Percentiles rank a stretch among this genome's conserved stretches.
These are phyloP conservation scores for Hecatera dysodea DNA, from an alignment of 2,888 invertebrate genomes.

Conservation along the genomic window DNA sequence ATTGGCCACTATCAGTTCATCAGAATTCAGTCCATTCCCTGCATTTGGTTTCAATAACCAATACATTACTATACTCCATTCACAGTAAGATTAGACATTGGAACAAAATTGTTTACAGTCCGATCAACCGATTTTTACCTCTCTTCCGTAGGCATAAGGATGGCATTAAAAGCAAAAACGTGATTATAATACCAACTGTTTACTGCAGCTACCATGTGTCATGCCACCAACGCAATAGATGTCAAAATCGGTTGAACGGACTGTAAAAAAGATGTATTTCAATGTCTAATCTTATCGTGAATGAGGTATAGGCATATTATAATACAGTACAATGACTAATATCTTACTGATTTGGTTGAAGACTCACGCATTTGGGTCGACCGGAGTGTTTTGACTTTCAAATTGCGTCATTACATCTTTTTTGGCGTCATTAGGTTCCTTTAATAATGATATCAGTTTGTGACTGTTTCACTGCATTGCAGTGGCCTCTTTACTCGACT, in stretches of 20 bases:
- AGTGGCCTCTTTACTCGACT: too few relatives aligned
- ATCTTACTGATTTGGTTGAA: conserved; percentile 6
- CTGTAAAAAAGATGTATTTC: too few relatives aligned
- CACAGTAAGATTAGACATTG: too few relatives aligned
- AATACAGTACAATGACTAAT: conserved; percentile 41
- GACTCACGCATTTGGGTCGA: conserved; percentile 10
- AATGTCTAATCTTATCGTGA: too few relatives aligned
- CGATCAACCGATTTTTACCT: too few relatives aligned
- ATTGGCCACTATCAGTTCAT: neutral
- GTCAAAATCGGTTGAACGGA: too few relatives aligned
- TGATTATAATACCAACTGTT: too few relatives aligned
- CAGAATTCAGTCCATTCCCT: conserved; percentile 1
- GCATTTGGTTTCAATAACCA: conserved; percentile 37
- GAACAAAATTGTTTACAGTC: too few relatives aligned
- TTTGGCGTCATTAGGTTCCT: conserved; percentile 1
- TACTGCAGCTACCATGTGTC: too few relatives aligned
- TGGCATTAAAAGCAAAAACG: too few relatives aligned
- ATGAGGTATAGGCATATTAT: neutral
- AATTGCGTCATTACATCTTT: conserved; percentile 26
- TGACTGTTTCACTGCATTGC: neutral
- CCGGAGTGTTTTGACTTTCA: conserved; percentile 21
- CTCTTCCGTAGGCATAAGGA: too few relatives aligned
- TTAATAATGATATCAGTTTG: neutral
- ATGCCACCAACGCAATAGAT: too few relatives aligned
- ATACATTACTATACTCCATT: conserved; percentile 2